A percentile compares a stretch with the other conserved stretches of the same genome.
Conservation (phyloP, 2,113 vertebrate genomes). For the Parus major region DNA sequence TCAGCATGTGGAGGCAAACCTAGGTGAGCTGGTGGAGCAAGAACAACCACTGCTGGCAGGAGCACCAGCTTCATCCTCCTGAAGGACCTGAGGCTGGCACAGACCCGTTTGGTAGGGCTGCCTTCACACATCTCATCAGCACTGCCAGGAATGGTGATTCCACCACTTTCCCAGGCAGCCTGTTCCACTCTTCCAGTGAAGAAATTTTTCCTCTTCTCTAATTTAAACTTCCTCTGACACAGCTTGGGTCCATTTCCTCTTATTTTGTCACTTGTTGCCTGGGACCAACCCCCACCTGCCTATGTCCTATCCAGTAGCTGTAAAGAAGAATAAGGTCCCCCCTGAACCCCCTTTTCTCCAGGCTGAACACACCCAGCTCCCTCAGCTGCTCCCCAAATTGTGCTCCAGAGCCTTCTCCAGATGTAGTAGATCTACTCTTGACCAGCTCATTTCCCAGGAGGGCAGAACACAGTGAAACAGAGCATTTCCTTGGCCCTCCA, state of each 20-base stretch:
- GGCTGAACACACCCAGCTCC: background rate
- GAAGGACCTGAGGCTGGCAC: background rate
- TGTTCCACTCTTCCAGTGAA: background rate
- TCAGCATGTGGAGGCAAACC: background rate
- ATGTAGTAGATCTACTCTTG: background rate
- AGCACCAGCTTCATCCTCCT: background rate
- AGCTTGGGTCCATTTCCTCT: background rate
- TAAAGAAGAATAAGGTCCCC: background rate
- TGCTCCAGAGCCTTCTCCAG: background rate
- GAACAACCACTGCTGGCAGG: background rate
- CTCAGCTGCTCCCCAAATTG: background rate
- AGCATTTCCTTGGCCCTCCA: background rate
- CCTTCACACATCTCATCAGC: background rate
- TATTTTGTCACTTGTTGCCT: background rate
- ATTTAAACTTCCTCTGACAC: background rate
- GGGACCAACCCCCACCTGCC: fast-evolving
- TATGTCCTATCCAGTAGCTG: background rate
- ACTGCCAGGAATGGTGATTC: background rate
- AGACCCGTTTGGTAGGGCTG: background rate
- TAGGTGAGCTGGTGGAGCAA: fast-evolving
- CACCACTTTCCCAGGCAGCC: background rate
- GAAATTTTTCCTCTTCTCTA: background rate
- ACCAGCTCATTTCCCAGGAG: background rate
- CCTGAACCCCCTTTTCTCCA: background rate
- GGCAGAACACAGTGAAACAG: background rate